phyloP scores from a whole-genome alignment of 1,140 invertebrate species.

The Scaptomyza pallida region DNA sequence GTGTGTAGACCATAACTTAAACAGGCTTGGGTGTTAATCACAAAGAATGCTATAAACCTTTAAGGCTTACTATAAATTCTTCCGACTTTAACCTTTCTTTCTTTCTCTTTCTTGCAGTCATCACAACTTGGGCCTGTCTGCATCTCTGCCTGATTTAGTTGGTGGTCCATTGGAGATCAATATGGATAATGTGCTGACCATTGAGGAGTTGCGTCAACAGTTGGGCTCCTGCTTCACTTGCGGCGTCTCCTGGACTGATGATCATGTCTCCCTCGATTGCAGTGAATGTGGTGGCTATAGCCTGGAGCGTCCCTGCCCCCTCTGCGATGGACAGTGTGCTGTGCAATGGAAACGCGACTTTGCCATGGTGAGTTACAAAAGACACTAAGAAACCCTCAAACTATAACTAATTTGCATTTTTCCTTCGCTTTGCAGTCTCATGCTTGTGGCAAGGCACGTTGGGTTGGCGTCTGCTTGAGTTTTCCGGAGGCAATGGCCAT shows the following conservation, averaged over 20 bases:
- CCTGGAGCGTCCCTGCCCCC: conserved; percentile 89
- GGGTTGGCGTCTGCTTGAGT: conserved; percentile 88
- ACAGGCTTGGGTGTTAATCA: too few relatives aligned
- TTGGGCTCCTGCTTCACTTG: conserved; percentile 91
- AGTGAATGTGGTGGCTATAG: conserved; percentile 93
- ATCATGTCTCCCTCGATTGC: conserved; percentile 92
- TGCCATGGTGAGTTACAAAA: conserved; percentile 88
- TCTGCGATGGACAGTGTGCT: conserved; percentile 90
- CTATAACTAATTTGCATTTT: conserved; percentile 9
- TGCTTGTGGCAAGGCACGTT: conserved; percentile 89
- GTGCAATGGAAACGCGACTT: conserved; percentile 91
- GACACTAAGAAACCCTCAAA: neutral
- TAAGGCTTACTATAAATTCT: too few relatives aligned
- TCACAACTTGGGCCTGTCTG: conserved; percentile 79
- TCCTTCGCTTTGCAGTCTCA: conserved; percentile 87
- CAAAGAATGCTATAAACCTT: too few relatives aligned
- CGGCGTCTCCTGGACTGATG: conserved; percentile 92
- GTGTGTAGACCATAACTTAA: too few relatives aligned
- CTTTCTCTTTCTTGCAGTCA: conserved; percentile 60
- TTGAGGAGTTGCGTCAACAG: conserved; percentile 89
- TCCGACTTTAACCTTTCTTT: neutral
- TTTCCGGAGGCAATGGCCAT: conserved; percentile 83
- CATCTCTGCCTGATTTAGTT: conserved; percentile 80
- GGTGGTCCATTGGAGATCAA: conserved; percentile 81
- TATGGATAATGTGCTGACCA: conserved; percentile 86